phyloP scores from a whole-genome alignment of 1,140 invertebrate genomes.

The Bilobella aurantiaca region DNA sequence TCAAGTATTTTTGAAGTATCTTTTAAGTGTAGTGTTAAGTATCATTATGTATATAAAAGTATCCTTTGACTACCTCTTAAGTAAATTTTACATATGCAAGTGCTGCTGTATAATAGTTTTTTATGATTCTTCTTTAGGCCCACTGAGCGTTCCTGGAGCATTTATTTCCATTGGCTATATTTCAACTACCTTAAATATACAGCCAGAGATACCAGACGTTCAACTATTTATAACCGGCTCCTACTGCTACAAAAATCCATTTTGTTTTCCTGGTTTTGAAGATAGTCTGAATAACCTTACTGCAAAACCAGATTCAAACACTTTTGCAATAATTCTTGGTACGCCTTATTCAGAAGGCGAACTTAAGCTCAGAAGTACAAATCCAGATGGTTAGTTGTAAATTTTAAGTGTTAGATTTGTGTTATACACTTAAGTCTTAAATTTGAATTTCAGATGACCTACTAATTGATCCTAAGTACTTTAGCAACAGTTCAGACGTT shows the following conservation, averaged over 20 bases:
- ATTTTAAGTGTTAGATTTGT: not conserved
- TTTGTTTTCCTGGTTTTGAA: not conserved
- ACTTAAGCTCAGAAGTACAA: not conserved
- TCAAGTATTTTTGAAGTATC: slow-evolving; percentile 38
- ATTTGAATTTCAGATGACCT: not conserved
- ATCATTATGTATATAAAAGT: not conserved
- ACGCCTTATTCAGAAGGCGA: not conserved
- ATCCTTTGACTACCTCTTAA: not conserved
- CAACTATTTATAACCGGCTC: not conserved
- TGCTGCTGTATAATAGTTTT: not conserved
- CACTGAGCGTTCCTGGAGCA: not conserved
- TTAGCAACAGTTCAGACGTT: not conserved
- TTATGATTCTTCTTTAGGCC: not conserved
- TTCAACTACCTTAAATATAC: not conserved
- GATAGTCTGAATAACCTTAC: not conserved
- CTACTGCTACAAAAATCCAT: not conserved
- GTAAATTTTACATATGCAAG: not conserved
- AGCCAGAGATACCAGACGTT: not conserved
- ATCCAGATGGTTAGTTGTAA: not conserved
- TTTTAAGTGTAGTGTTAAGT: not conserved
- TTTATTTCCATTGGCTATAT: not conserved
- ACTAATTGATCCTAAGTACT: not conserved
- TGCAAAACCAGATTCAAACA: not conserved
- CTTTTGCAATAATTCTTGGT: not conserved
- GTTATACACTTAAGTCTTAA: not conserved